phyloP scores from a whole-genome alignment of 92 coral and sea anemone genomes.

The Epizoanthus illoricatus region DNA sequence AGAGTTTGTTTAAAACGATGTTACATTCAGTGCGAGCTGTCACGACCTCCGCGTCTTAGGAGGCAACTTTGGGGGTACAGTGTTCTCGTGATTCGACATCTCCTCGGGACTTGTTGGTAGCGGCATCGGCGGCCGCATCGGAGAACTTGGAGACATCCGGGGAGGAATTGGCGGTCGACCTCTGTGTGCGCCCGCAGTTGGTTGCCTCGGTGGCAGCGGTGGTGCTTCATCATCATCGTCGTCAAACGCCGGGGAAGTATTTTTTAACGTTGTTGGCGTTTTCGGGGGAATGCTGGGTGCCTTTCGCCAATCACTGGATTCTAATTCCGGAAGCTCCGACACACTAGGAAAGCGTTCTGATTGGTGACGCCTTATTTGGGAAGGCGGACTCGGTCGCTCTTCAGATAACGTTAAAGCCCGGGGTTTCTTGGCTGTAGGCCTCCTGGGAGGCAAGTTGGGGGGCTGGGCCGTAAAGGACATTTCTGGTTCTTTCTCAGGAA shows the following conservation, averaged over 20 bases:
- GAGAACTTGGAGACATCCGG: conserved; percentile 52
- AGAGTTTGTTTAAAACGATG: background rate
- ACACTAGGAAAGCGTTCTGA: conserved; percentile 46
- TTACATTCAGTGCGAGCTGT: background rate
- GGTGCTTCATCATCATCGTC: conserved; percentile 59
- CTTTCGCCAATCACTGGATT: conserved; percentile 4
- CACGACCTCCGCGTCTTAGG: conserved; percentile 28
- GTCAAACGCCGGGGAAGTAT: conserved; percentile 36
- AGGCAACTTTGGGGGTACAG: conserved; percentile 35
- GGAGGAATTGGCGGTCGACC: conserved; percentile 82
- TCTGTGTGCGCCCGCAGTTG: conserved; percentile 42
- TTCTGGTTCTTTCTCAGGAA: conserved; percentile 72
- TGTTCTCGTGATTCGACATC: conserved; percentile 6
- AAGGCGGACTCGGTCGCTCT: conserved; percentile 45
- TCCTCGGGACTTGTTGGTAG: conserved; percentile 13
- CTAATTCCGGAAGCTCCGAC: conserved; percentile 34
- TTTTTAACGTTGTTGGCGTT: conserved; percentile 34
- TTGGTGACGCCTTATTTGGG: conserved; percentile 48
- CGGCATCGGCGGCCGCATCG: conserved; percentile 42
- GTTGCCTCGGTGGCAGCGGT: conserved; percentile 76
- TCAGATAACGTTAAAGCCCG: conserved; percentile 62
- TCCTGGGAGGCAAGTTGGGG: conserved; percentile 75
- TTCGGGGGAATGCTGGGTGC: conserved; percentile 45
- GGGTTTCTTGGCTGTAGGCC: conserved; percentile 56
- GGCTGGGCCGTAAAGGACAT: conserved; percentile 54